Evolutionary conservation across 1,140 invertebrate species (phyloP), one percentile per base, ranked within the genome.

Genomic region (Ceratoteleas bidentatus): DNA sequence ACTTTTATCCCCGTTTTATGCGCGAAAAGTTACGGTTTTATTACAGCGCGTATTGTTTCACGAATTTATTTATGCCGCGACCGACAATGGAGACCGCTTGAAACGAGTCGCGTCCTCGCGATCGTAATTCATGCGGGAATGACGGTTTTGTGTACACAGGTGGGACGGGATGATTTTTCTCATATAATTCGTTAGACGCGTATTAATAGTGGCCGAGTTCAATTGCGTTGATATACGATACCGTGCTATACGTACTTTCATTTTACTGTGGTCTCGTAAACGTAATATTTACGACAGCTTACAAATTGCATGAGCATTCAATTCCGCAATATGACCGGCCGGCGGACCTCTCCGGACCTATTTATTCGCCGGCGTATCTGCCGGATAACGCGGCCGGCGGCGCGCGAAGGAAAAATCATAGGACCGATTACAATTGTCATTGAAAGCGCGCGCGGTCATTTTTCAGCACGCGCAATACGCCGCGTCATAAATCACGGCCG

Each of bases 301-400:
- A 77, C 72, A 84, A 76, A 84, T 84, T 84, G 81, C 81, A 76
- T 79, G 60, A 79, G 75, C 81, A 83, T 83, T 79, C 75, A 79
- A 79, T 79, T 83, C 75, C 58, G 38, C 69, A 52, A 75, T 70
- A 68, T 36, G 60, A 75, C 66, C 68, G 56, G 66, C 72, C 73
- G 65, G 66, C 45, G 73, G 54, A 69, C 61, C 57, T 73, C 73
- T 77, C 54, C 61, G 69, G 73, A 62, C 57, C 79, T 77, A 77
- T 82, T 82, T 78, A 83, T 78, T 83, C 76, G 81, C 72, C 75
- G 61, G 70, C 60, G 72, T 83, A 83, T 72, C 65, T 61, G 50
- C 62, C 57, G 56, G 75, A 75, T 75, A 78, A 78, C 69, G 36
- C 54, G 64, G 54, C 50, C 53, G 61, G 11, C 2, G 0, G 16